These are phyloP conservation scores for Sebastes taczanowskii DNA, from an alignment of 2,797 vertebrate genomes.

Conservation along the genomic window DNA sequence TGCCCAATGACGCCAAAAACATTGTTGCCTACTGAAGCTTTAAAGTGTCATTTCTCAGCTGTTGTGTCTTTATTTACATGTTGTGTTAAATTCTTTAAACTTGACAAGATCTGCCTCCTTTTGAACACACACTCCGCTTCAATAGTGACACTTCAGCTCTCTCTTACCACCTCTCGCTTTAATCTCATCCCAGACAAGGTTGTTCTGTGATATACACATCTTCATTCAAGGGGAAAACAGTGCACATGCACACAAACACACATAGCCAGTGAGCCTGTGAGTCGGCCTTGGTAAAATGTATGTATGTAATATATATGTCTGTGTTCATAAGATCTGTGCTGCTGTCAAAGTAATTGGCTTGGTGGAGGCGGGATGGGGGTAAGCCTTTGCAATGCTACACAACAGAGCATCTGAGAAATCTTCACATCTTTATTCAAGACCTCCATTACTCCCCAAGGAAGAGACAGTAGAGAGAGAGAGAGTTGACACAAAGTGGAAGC, in stretches of 20 bases:
- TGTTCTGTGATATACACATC: conserved; percentile 12
- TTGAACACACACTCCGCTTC: conserved; percentile 11
- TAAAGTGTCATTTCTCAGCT: neutral
- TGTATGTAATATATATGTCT: neutral
- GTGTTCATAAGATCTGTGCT: neutral
- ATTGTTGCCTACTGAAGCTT: neutral
- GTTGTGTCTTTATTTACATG: neutral
- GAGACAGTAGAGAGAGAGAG: neutral
- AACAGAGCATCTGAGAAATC: neutral
- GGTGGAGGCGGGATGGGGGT: neutral
- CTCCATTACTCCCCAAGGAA: neutral
- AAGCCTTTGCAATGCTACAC: neutral
- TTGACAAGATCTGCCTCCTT: conserved; percentile 14
- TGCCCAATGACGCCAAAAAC: too few relatives aligned
- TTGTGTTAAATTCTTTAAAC: conserved; percentile 12
- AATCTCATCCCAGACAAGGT: conserved; percentile 9
- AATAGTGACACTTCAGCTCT: neutral
- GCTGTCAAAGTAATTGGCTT: conserved; percentile 45
- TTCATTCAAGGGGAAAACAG: neutral
- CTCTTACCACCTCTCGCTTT: neutral
- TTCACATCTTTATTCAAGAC: conserved; percentile 19
- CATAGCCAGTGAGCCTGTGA: neutral
- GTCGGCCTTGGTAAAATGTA: neutral
- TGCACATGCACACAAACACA: neutral
- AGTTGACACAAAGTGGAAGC: neutral